These are phyloP conservation scores for Halcyon chelicuti DNA, from an alignment of 2,797 vertebrate species.

Conservation along the genomic window DNA sequence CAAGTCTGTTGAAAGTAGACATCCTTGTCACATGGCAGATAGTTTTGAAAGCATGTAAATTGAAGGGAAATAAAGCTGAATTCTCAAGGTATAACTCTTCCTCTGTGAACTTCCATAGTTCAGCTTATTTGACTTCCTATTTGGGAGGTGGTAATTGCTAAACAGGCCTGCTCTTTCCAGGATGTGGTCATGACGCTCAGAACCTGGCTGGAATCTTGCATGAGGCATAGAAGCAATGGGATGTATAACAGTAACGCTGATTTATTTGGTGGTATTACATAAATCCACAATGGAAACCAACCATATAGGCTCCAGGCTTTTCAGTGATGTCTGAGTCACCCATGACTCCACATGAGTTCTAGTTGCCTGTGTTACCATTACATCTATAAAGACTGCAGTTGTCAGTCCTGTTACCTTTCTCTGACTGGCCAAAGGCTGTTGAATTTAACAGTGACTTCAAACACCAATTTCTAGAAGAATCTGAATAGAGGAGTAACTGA, in stretches of 20 bases:
- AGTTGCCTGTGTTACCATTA: neutral
- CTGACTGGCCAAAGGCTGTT: neutral
- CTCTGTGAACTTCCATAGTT: neutral
- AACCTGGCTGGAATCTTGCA: neutral
- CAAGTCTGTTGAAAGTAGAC: neutral
- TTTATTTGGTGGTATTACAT: neutral
- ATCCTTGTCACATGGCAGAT: neutral
- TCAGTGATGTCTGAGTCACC: neutral
- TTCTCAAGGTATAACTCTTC: neutral
- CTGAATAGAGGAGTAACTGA: neutral
- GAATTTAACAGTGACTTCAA: neutral
- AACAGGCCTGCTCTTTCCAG: neutral
- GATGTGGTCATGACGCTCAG: neutral
- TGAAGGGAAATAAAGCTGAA: neutral
- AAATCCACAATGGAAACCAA: neutral
- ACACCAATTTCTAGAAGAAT: neutral
- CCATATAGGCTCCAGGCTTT: neutral
- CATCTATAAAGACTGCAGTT: neutral
- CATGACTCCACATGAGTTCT: neutral
- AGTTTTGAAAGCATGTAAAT: neutral
- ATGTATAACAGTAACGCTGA: neutral
- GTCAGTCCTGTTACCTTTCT: neutral
- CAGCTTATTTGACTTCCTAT: neutral
- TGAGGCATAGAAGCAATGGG: neutral
- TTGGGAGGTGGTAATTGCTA: neutral